These are phyloP conservation scores for Bursaphelenchus mucronatus DNA, from an alignment of 1,140 invertebrate species.

Conservation along the genomic window DNA sequence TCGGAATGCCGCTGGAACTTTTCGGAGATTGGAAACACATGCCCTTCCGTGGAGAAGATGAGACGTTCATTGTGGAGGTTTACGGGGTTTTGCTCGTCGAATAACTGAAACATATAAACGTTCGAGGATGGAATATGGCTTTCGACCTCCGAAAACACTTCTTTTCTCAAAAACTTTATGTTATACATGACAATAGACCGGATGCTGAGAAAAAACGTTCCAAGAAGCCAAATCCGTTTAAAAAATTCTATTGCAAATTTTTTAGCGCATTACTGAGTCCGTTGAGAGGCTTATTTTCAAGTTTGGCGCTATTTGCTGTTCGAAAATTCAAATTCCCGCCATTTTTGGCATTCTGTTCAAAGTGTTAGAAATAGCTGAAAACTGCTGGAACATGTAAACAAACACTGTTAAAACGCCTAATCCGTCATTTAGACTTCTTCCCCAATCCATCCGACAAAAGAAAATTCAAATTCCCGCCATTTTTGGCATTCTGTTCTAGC, in stretches of 20 bases:
- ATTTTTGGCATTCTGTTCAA: too few species aligned
- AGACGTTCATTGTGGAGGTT: slow-evolving; percentile 67
- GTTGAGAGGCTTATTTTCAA: too few species aligned
- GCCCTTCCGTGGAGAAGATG: slow-evolving; percentile 71
- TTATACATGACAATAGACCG: not conserved
- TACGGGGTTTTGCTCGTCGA: slow-evolving; percentile 69
- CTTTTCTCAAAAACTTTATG: not conserved
- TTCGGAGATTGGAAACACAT: slow-evolving; percentile 67
- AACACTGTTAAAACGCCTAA: too few species aligned
- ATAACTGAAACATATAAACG: slow-evolving; percentile 65
- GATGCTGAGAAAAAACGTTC: not conserved
- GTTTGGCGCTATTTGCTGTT: too few species aligned
- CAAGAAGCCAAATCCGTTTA: not conserved
- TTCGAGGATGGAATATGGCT: not conserved
- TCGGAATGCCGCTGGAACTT: slow-evolving; percentile 60
- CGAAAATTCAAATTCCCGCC: too few species aligned
- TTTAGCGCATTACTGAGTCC: not conserved
- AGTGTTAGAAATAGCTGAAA: too few species aligned
- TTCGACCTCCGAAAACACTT: not conserved
- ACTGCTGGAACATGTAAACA: too few species aligned
- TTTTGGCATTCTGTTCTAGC: too few species aligned
- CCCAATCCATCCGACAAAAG: not conserved
- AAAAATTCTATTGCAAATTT: slow-evolving; percentile 1
- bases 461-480: not conserved
- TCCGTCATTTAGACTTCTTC: too few species aligned